phyloP scores from a whole-genome alignment of 2,888 invertebrate species.

The Coenonympha arcania region DNA sequence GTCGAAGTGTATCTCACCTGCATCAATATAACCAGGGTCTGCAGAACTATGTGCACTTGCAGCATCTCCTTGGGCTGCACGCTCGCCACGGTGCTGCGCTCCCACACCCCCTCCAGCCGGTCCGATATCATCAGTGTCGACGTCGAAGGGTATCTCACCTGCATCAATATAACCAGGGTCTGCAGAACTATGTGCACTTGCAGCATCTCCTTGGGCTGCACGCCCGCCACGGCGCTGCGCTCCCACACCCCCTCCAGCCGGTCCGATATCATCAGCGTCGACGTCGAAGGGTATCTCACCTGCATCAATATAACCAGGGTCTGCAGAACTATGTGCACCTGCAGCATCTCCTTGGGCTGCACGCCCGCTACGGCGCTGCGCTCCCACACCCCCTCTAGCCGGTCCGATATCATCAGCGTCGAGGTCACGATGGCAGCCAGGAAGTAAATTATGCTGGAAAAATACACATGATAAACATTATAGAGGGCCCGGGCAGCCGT shows the following conservation, averaged over 20 bases:
- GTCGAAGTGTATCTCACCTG: constrained; percentile 78
- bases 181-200: constrained; percentile 86
- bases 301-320: constrained; percentile 82
- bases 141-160: constrained; percentile 75
- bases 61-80: constrained; percentile 86
- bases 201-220: constrained; percentile 84
- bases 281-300: constrained; percentile 73
- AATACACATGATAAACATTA: no score
- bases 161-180: constrained; percentile 80
- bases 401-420: constrained; percentile 84
- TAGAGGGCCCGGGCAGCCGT: no score
- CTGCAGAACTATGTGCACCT: constrained; percentile 86
- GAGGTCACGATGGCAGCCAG: constrained; percentile 88
- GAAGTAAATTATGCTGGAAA: constrained; percentile 84
- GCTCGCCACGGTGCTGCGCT: constrained; percentile 88
- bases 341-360: constrained; percentile 82
- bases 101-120: constrained; percentile 88
- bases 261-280: constrained; percentile 86
- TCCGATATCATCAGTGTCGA: constrained; percentile 87
- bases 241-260: constrained; percentile 90
- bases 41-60: constrained; percentile 84
- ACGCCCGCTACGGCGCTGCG: constrained; percentile 90
- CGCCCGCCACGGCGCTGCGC: constrained; percentile 88
- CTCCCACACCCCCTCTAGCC: constrained; percentile 89
- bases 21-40: constrained; percentile 80